phyloP scores from a whole-genome alignment of 2,888 invertebrate species.

The Hypena proboscidalis region DNA sequence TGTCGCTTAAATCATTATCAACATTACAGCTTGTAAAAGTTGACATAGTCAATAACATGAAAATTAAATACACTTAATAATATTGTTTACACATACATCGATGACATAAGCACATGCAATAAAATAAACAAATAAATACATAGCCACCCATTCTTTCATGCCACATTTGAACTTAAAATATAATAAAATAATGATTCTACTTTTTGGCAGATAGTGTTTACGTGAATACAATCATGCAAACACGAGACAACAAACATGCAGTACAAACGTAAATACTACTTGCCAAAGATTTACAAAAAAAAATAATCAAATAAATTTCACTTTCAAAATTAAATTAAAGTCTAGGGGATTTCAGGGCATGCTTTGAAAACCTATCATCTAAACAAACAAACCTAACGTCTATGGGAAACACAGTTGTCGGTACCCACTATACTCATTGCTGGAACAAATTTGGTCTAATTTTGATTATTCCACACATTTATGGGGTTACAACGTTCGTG shows the following conservation, averaged over 20 bases:
- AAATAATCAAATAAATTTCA: slow-evolving; percentile 15
- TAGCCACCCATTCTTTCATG: slow-evolving; percentile 40
- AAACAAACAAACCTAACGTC: slow-evolving; percentile 63
- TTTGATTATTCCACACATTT: slow-evolving; percentile 46
- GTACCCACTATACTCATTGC: slow-evolving; percentile 80
- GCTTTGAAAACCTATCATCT: slow-evolving; percentile 55
- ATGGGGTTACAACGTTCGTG: slow-evolving; percentile 62
- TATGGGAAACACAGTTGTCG: slow-evolving; percentile 59
- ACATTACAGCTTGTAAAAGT: too few relatives aligned
- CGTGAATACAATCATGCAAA: slow-evolving; percentile 3
- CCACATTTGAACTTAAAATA: slow-evolving; percentile 8
- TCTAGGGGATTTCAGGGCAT: slow-evolving; percentile 57
- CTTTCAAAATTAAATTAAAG: slow-evolving; percentile 13
- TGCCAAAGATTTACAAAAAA: slow-evolving; percentile 11
- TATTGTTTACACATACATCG: slow-evolving; percentile 24
- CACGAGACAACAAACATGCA: slow-evolving; percentile 15
- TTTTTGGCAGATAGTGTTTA: slow-evolving; percentile 29
- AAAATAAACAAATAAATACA: slow-evolving; percentile 25
- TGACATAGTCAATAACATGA: slow-evolving; percentile 27
- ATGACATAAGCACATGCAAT: slow-evolving; percentile 40
- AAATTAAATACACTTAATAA: too few relatives aligned
- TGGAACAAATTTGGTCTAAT: slow-evolving; percentile 49
- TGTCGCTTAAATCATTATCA: too few relatives aligned
- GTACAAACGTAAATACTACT: slow-evolving; percentile 21
- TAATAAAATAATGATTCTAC: background rate